Evolutionary conservation across 2,797 vertebrate genomes (phyloP), one percentile per base, ranked within the genome.

Genomic region (Merluccius polli): DNA sequence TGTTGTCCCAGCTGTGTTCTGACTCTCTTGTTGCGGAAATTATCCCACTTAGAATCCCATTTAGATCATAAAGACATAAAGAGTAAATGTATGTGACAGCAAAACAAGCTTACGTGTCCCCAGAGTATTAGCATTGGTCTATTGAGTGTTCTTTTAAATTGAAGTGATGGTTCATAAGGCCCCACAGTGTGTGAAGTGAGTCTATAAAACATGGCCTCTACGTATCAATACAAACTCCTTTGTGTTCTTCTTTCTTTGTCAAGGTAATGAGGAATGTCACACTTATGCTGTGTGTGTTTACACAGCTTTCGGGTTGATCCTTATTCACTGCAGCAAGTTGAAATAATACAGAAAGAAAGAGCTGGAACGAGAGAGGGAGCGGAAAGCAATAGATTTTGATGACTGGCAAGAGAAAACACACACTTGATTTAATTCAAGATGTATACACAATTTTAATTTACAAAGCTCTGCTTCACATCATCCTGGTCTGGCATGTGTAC

Each of bases 1-100:
- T 85, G 79, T 81, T 80, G 85, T 83, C 77, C 84, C 84, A 78
- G 88, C 85, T 85, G 76, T 82, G 74, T 82, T 86, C 86, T 48
- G 79, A 83, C 87, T 84, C 81, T 79, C 35, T n/a, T 69, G 79
- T 83, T 79, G 80, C 13, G 41, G 41, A 84, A 87, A 88, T 86
- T 79, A 80, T 78, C 81, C 81, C 41, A 84, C 84, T 89, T 84
- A 84, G 78, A 85, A 79, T 79, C 82, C 81, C 78, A 84, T 89
- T 88, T 83, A 82, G 83, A 83, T 84, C 78, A 74, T 69, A 79
- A 78, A 74, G 41, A 81, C 85, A 87, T 87, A 89, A 79, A 82
- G 68, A 24, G 81, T 77, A 78, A 69, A 35, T 79, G 81, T 79
- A 80, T 44, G 41, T 16, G 41, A 44, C 41, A 44, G 41, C 41